Percentiles rank a stretch among this genome's conserved stretches.
Conservation (phyloP, 2,113 vertebrate species). For the Corythaixoides concolor region DNA sequence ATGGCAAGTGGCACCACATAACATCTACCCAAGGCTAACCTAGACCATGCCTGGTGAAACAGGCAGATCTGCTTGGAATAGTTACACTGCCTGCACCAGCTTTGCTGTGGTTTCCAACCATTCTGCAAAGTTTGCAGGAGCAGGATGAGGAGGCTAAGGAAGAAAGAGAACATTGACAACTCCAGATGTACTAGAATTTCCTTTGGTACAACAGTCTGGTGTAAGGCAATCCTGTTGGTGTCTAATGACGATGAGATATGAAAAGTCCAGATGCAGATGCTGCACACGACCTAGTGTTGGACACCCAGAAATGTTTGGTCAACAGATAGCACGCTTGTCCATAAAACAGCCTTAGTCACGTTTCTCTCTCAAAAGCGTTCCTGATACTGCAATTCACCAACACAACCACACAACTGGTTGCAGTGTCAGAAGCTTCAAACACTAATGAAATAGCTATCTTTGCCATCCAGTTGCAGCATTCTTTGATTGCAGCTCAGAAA, state of each 20-base stretch:
- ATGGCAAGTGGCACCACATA: neutral
- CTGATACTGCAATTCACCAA: neutral
- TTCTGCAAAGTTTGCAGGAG: neutral
- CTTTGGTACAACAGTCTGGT: neutral
- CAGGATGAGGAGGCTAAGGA: neutral
- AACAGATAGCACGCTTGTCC: neutral
- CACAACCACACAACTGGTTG: neutral
- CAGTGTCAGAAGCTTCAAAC: neutral
- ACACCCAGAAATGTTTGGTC: neutral
- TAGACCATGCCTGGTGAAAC: neutral
- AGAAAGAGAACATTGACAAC: neutral
- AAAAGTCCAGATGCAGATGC: neutral
- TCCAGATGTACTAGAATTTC: neutral
- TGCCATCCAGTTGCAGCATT: neutral
- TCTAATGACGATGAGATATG: neutral
- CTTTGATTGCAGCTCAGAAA: neutral
- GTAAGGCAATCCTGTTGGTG: neutral
- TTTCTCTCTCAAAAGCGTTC: neutral
- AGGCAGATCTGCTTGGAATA: neutral
- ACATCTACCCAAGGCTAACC: neutral
- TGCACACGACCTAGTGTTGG: neutral
- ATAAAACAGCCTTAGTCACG: neutral
- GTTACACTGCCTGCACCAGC: neutral
- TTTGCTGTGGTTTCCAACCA: neutral
- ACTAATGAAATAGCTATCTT: neutral